These are phyloP conservation scores for Corythornis madagascariensis DNA, from an alignment of 2,113 vertebrate species.

Conservation along the genomic window DNA sequence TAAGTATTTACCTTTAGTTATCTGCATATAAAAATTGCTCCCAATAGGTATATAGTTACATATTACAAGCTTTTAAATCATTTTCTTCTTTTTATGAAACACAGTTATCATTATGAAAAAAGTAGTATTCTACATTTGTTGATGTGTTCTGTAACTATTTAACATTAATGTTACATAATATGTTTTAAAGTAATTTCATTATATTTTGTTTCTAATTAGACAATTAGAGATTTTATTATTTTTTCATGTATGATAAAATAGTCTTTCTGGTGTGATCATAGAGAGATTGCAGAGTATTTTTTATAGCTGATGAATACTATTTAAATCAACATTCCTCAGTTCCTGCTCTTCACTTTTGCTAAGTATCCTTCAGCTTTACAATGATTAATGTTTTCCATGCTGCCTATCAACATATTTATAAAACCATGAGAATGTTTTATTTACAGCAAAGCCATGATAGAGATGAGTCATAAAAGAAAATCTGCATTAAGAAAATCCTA, in stretches of 20 bases:
- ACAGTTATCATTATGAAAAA: not conserved
- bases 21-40: not conserved
- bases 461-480: constrained; percentile 53
- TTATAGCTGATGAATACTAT: not conserved
- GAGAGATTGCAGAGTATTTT: not conserved
- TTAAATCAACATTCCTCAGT: not conserved
- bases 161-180: not conserved
- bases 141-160: not conserved
- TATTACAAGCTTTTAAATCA: not conserved
- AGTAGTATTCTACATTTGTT: not conserved
- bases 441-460: not conserved
- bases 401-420: constrained; percentile 30
- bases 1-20: not conserved
- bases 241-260: not conserved
- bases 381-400: constrained; percentile 7
- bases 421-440: constrained; percentile 34
- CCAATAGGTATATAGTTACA: not conserved
- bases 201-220: not conserved
- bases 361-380: not conserved
- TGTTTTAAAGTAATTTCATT: not conserved
- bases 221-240: not conserved
- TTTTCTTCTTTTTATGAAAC: not conserved
- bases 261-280: not conserved
- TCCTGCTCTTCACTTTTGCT: not conserved
- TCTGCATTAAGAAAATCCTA: not conserved